phyloP scores from a whole-genome alignment of 2,113 vertebrate genomes.

The Serilophus lunatus region DNA sequence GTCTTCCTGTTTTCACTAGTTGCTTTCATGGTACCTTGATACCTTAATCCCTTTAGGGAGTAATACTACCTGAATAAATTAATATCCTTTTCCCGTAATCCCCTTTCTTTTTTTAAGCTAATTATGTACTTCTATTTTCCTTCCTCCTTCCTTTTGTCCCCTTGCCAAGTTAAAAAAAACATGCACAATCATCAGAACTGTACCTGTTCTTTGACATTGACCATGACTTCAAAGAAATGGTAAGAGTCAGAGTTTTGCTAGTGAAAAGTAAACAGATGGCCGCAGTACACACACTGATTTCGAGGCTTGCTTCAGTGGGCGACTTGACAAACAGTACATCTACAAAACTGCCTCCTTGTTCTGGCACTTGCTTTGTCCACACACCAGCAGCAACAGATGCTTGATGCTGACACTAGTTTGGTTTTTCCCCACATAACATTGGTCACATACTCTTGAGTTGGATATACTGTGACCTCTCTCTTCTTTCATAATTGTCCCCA shows the following conservation, averaged over 20 bases:
- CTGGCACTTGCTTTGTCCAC: constrained; percentile 37
- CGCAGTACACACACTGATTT: constrained; percentile 45
- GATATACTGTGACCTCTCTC: constrained; percentile 8
- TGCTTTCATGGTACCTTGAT: not conserved
- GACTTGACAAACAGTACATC: constrained; percentile 55
- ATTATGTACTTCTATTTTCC: not conserved
- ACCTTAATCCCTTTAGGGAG: not conserved
- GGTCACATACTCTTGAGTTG: constrained; percentile 1
- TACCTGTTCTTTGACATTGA: constrained; percentile 48
- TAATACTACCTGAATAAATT: constrained; percentile 22
- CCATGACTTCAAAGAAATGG: constrained; percentile 35
- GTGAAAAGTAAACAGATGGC: constrained; percentile 55
- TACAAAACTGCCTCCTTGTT: constrained; percentile 65
- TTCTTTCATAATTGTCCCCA: constrained; percentile 39
- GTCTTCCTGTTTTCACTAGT: not conserved
- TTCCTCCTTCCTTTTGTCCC: constrained; percentile 14
- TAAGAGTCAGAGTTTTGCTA: constrained; percentile 51
- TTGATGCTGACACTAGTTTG: constrained; percentile 47
- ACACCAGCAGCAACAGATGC: constrained; percentile 61
- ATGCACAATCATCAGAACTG: constrained; percentile 3
- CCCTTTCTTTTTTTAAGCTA: not conserved
- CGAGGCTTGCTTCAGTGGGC: constrained; percentile 42
- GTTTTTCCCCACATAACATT: constrained; percentile 21
- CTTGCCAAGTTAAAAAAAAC: constrained; percentile 4
- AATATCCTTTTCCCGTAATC: not conserved